Evolutionary conservation across 2,888 invertebrate species (phyloP).

Genomic region (Philopedon plagiatum): DNA sequence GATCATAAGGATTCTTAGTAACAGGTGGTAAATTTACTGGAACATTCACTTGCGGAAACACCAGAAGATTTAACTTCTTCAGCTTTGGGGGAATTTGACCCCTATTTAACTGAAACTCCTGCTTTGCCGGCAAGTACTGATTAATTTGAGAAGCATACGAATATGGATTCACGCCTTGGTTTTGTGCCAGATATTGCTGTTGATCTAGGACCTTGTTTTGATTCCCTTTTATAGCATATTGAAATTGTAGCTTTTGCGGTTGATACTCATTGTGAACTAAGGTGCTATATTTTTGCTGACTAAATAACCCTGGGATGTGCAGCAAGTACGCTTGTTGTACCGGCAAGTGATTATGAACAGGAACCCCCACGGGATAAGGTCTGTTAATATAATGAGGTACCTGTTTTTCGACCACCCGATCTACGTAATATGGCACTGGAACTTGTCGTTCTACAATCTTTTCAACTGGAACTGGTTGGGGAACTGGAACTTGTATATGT

Average conservation of each 20-base stretch:
- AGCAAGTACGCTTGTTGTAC: slow-evolving; percentile 34
- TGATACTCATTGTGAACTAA: slow-evolving; percentile 41
- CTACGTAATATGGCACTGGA: slow-evolving; percentile 59
- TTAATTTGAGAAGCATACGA: slow-evolving; percentile 55
- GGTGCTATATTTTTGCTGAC: slow-evolving; percentile 41
- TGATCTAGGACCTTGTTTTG: background rate
- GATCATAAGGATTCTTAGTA: slow-evolving; percentile 36
- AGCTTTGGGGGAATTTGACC: slow-evolving; percentile 32
- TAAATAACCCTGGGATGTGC: slow-evolving; percentile 43
- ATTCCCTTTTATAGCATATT: slow-evolving; percentile 10
- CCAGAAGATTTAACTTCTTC: slow-evolving; percentile 41
- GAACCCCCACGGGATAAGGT: slow-evolving; percentile 13
- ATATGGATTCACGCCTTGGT: background rate
- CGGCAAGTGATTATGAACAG: background rate
- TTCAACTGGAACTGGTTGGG: slow-evolving; percentile 71
- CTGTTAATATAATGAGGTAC: slow-evolving; percentile 50
- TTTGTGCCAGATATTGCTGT: background rate
- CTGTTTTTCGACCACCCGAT: slow-evolving; percentile 63
- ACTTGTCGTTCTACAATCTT: slow-evolving; percentile 60
- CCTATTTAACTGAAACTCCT: slow-evolving; percentile 38
- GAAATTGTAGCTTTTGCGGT: slow-evolving; percentile 26
- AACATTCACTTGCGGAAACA: slow-evolving; percentile 33
- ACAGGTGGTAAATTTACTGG: slow-evolving; percentile 29
- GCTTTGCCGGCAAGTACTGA: slow-evolving; percentile 54
- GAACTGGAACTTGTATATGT: slow-evolving; percentile 54